Evolutionary conservation across 1,140 invertebrate genomes (phyloP), one percentile per base, ranked within the genome.

Genomic region (Meloidogyne exigua): DNA sequence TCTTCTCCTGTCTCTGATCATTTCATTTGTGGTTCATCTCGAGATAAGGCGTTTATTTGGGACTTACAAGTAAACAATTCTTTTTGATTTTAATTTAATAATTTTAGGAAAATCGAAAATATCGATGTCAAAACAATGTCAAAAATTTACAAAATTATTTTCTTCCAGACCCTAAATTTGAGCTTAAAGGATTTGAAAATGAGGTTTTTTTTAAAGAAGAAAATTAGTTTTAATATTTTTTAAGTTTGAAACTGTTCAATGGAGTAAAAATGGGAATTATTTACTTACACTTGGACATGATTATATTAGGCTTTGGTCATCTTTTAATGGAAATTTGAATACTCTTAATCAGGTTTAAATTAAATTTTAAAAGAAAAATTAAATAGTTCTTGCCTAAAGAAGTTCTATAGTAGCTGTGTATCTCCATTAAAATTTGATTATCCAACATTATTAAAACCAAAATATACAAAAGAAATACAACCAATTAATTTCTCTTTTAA

Each of bases 1-100:
- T 7, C 67, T 11, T 79, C 77, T n/a, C 77, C 77, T 1, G 23
- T 80, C 2, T 79, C 77, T 15, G 77, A 79, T 44, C 77, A 79
- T 67, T 28, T 79, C 12, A 36, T 72, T 15, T 79, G 77, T 67
- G 77, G 77, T 12, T 68, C 66, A 0, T 69, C 64, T 62, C 23
- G 28, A 28, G 49, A 44, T 9, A 28, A 10, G 9, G 78, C 77
- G 9, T 73, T 72, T 42, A 79, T 79, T 62, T 79, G 77, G 77
- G 79, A 79, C 21, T 42, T 79, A 15, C 77, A 79, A 39, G 77
- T 79, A 12, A 2, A 5, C 13, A 28, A 4, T 28, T 15, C 9
- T n/a, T 57, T 57, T 7, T 2, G 3, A 57, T 36, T 63, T 49
- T 75, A 12, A 32, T 32, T 39, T 79, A 36, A 9, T 28, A 57